phyloP scores from a whole-genome alignment of 2,888 invertebrate genomes.

The Geotrupes spiniger region DNA sequence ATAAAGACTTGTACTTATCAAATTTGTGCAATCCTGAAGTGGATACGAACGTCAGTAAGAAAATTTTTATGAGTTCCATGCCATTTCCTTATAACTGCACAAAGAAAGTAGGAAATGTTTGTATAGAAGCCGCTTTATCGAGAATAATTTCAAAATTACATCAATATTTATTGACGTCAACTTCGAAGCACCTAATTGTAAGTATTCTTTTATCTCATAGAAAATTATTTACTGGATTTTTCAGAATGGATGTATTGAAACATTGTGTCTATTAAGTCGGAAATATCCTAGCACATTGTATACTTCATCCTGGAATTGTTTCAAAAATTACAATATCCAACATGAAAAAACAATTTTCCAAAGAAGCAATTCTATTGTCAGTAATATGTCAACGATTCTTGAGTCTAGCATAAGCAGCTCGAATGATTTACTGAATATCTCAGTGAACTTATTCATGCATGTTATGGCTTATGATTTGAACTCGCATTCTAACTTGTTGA shows the following conservation, averaged over 20 bases:
- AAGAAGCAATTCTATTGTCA: conserved; percentile 22
- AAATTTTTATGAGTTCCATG: conserved; percentile 53
- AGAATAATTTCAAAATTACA: conserved; percentile 55
- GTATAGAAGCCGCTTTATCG: conserved; percentile 56
- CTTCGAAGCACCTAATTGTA: conserved; percentile 67
- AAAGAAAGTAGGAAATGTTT: conserved; percentile 33
- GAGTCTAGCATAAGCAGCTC: conserved; percentile 29
- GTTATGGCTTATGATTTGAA: conserved; percentile 58
- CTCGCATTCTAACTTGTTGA: conserved; percentile 51
- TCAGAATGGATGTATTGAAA: conserved; percentile 65
- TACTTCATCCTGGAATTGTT: conserved; percentile 64
- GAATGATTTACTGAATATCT: conserved; percentile 43
- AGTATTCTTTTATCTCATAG: no score
- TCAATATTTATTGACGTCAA: conserved; percentile 57
- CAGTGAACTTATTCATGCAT: conserved; percentile 50
- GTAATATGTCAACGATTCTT: conserved; percentile 18
- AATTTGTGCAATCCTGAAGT: conserved; percentile 31
- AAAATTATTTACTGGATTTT: no score
- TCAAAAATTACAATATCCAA: conserved; percentile 20
- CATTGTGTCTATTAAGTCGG: conserved; percentile 64
- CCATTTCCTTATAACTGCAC: conserved; percentile 53
- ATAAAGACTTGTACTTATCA: conserved; percentile 44
- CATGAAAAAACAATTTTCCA: conserved; percentile 21
- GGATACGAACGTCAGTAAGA: conserved; percentile 41
- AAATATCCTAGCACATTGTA: conserved; percentile 68